A percentile compares a stretch with the other conserved stretches of the same genome.
Evolutionary conservation across 2,888 invertebrate genomes (phyloP).

Genomic region (Lithophane semibrunnea): DNA sequence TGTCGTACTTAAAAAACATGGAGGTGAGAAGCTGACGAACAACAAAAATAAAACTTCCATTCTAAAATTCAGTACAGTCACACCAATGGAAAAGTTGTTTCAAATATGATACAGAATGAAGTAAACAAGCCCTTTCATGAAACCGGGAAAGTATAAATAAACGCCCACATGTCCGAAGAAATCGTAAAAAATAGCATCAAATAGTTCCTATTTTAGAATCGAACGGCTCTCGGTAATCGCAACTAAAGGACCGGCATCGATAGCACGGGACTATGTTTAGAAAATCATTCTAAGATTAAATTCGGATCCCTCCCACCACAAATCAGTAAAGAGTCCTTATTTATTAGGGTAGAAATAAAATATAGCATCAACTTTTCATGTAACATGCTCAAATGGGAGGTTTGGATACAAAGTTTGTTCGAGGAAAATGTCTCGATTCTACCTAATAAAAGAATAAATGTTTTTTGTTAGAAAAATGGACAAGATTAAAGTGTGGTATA

Average conservation of each 20-base stretch:
- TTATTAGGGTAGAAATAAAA: conserved; percentile 69
- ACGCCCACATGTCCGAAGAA: conserved; percentile 4
- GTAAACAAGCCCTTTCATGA: conserved; percentile 15
- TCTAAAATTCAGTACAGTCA: not conserved
- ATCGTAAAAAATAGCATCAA: conserved; percentile 29
- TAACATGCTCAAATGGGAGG: conserved; percentile 62
- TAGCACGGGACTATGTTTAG: conserved; percentile 51
- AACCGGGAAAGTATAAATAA: conserved; percentile 8
- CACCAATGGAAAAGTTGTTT: not conserved
- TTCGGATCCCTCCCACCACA: conserved; percentile 62
- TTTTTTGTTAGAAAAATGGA: conserved; percentile 54
- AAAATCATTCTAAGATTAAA: conserved; percentile 67
- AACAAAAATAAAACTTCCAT: not conserved
- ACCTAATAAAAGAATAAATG: conserved; percentile 55
- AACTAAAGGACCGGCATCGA: conserved; percentile 40
- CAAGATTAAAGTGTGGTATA: conserved; percentile 54
- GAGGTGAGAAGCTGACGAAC: conserved; percentile 20
- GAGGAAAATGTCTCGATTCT: conserved; percentile 51
- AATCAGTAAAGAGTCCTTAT: conserved; percentile 66
- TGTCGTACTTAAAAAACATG: conserved; percentile 35
- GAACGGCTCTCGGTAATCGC: conserved; percentile 30
- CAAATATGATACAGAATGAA: conserved; percentile 8
- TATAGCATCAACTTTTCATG: conserved; percentile 68
- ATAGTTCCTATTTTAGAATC: conserved; percentile 34
- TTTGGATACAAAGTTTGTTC: conserved; percentile 61